These are phyloP conservation scores for Chloroceryle aenea DNA, from an alignment of 2,113 vertebrate genomes.

Conservation along the genomic window DNA sequence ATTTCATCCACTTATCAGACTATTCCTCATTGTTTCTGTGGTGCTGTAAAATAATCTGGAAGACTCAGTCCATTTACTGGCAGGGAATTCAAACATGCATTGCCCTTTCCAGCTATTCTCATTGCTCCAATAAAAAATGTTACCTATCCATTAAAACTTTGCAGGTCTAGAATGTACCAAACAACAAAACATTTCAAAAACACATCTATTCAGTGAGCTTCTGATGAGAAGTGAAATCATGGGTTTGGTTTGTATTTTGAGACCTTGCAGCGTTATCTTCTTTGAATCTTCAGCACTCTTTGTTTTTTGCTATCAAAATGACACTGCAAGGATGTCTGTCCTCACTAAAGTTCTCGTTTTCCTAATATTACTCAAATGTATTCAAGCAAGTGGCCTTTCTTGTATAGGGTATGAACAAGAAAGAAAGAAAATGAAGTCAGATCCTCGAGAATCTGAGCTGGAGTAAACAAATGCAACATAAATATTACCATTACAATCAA, in stretches of 20 bases:
- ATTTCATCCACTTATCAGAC: not conserved
- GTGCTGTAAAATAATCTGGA: not conserved
- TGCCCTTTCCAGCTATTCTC: not conserved
- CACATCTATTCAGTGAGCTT: not conserved
- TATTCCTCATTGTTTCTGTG: not conserved
- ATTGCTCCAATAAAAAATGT: not conserved
- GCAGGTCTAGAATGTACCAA: not conserved
- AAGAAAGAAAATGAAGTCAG: conserved; percentile 24
- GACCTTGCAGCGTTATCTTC: not conserved
- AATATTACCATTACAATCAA: conserved; percentile 49
- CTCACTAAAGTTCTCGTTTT: not conserved
- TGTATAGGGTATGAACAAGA: not conserved
- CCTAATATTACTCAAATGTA: not conserved
- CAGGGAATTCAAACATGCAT: not conserved
- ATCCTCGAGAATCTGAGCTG: conserved; percentile 20
- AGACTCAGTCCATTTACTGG: not conserved
- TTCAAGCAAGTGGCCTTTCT: not conserved
- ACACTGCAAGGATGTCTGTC: not conserved
- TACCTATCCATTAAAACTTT: not conserved
- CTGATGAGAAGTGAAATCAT: not conserved
- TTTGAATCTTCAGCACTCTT: not conserved
- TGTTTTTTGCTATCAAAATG: not conserved
- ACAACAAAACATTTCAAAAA: not conserved
- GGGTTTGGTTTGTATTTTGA: conserved; percentile 14
- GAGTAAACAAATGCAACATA: conserved; percentile 39